These are phyloP conservation scores for Brachionus angularis DNA, from an alignment of 1,140 invertebrate species.

Conservation along the genomic window DNA sequence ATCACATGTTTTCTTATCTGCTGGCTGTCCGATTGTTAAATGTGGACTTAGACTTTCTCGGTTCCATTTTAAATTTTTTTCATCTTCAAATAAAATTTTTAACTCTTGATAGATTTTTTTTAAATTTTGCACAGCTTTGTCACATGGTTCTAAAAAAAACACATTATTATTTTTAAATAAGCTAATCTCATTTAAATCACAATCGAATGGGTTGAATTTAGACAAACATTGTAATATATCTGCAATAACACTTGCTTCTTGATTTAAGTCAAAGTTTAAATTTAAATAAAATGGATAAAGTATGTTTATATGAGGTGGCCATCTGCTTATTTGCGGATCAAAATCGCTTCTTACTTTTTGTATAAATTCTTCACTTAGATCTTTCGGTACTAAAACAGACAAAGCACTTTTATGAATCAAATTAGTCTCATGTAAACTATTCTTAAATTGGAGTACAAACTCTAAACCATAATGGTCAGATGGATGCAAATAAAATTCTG, in stretches of 20 bases:
- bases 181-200: not conserved
- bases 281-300: conserved; percentile 37
- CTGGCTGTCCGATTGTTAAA: conserved; percentile 34
- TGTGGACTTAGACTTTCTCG: conserved; percentile 11
- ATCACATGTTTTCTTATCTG: not conserved
- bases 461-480: conserved; percentile 43
- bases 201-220: not conserved
- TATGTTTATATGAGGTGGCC: conserved; percentile 40
- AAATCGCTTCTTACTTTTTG: not conserved
- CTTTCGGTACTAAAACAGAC: conserved; percentile 11
- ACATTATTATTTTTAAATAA: conserved; percentile 34
- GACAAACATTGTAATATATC: not conserved
- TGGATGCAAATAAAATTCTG: not conserved
- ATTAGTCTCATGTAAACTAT: not conserved
- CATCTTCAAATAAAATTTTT: conserved; percentile 1
- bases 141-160: conserved; percentile 11
- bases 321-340: conserved; percentile 32
- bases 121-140: not conserved
- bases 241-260: not conserved
- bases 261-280: not conserved
- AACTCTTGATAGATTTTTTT: conserved; percentile 21
- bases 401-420: conserved; percentile 35
- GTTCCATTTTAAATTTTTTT: not conserved
- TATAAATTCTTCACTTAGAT: conserved; percentile 40
- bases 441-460: not conserved